These are phyloP conservation scores for Seriola rivoliana DNA, from an alignment of 2,113 vertebrate genomes.

Conservation along the genomic window DNA sequence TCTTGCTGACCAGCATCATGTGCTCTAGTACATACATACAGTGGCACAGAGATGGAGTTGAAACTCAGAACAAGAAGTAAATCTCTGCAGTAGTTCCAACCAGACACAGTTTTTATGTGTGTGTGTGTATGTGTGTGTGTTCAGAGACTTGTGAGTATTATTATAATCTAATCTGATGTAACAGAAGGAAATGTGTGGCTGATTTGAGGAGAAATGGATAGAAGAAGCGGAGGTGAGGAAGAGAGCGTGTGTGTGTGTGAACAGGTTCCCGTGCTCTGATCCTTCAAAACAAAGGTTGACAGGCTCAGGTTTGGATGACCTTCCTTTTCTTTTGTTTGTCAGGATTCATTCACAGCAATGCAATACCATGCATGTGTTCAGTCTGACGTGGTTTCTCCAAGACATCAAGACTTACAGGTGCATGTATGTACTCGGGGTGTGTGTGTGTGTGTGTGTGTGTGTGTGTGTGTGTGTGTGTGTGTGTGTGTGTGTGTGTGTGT, in stretches of 20 bases:
- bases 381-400: neutral
- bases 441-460: constrained; percentile 1
- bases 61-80: neutral
- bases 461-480: neutral
- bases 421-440: neutral
- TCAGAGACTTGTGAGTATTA: constrained; percentile 44
- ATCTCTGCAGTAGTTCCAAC: neutral
- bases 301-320: constrained; percentile 18
- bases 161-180: constrained; percentile 79
- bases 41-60: neutral
- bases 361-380: neutral
- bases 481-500: neutral
- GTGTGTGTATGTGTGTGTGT: neutral
- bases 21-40: neutral
- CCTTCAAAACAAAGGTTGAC: constrained; percentile 27
- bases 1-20: neutral
- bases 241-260: constrained; percentile 8
- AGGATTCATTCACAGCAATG: constrained; percentile 11
- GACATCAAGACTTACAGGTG: neutral
- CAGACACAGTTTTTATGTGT: constrained; percentile 16
- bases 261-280: constrained; percentile 33
- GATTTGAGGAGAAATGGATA: constrained; percentile 29
- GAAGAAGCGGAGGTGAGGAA: constrained; percentile 26
- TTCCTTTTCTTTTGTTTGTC: constrained; percentile 23
- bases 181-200: constrained; percentile 68